These are phyloP conservation scores for Drosophila anomelani DNA, from an alignment of 2,888 invertebrate species.

Conservation along the genomic window DNA sequence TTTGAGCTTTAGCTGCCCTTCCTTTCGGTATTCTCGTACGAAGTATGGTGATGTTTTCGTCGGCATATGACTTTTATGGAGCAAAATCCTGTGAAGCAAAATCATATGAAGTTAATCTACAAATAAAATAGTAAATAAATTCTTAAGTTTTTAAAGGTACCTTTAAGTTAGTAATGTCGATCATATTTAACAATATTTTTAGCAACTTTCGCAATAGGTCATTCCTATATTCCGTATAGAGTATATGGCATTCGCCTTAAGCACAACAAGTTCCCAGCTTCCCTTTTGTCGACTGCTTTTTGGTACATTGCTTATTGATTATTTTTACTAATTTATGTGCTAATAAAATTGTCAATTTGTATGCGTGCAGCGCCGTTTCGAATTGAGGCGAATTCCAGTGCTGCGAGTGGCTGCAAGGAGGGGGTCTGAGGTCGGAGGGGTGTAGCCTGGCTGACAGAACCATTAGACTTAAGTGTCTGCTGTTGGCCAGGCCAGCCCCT, in stretches of 20 bases:
- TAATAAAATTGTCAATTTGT: slow-evolving; percentile 81
- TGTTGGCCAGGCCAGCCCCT: slow-evolving; percentile 27
- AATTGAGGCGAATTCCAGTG: slow-evolving; percentile 37
- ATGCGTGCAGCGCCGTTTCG: slow-evolving; percentile 62
- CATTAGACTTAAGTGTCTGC: slow-evolving; percentile 77
- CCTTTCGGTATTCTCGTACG: neutral
- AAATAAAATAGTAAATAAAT: neutral
- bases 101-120: neutral
- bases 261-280: neutral
- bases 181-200: neutral
- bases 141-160: neutral
- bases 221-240: neutral
- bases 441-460: slow-evolving; percentile 61
- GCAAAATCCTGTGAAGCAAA: no score
- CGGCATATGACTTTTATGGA: neutral
- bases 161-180: neutral
- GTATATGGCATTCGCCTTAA: slow-evolving; percentile 5
- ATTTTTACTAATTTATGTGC: slow-evolving; percentile 79
- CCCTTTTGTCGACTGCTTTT: slow-evolving; percentile 56
- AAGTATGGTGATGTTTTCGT: neutral
- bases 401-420: slow-evolving; percentile 12
- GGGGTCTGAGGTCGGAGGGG: neutral
- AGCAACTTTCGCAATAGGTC: no score
- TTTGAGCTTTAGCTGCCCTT: slow-evolving; percentile 39
- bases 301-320: slow-evolving; percentile 79